Evolutionary conservation across 2,888 invertebrate genomes (phyloP).

Genomic region (Ethmia dodecea): DNA sequence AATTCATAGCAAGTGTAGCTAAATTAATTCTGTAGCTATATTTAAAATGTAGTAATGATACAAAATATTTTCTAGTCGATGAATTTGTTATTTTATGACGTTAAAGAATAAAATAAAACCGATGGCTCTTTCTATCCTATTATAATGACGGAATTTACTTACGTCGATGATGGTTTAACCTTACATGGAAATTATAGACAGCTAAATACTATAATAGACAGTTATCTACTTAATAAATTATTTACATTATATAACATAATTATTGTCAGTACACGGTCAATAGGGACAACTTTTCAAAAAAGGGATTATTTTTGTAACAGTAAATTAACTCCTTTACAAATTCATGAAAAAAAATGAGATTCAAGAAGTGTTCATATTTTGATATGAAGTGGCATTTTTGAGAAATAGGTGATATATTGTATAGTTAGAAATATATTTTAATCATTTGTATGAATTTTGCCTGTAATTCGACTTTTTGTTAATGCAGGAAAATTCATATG

Average conservation of each 20-base stretch:
- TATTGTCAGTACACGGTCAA: not conserved
- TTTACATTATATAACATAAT: no score
- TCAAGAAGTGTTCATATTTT: constrained; percentile 49
- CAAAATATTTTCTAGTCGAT: constrained; percentile 4
- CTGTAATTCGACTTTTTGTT: not conserved
- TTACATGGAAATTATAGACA: no score
- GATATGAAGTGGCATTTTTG: constrained; percentile 29
- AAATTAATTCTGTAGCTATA: constrained; percentile 2
- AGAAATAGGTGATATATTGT: constrained; percentile 14
- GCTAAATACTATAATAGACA: no score
- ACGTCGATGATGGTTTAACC: no score
- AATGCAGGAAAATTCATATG: constrained; percentile 3
- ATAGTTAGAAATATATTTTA: constrained; percentile 16
- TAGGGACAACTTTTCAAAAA: no score
- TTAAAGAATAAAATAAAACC: no score
- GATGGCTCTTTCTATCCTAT: no score
- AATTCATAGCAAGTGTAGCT: constrained; percentile 6
- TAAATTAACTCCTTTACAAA: constrained; percentile 7
- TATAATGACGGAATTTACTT: no score
- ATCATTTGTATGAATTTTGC: constrained; percentile 5
- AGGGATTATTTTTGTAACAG: constrained; percentile 20
- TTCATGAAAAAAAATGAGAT: constrained; percentile 2
- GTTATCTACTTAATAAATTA: no score
- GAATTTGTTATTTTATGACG: no score
- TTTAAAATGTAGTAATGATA: not conserved